phyloP scores from a whole-genome alignment of 30 jellyfish, hydroid and myxozoan genomes.

The Hydra vulgaris region DNA sequence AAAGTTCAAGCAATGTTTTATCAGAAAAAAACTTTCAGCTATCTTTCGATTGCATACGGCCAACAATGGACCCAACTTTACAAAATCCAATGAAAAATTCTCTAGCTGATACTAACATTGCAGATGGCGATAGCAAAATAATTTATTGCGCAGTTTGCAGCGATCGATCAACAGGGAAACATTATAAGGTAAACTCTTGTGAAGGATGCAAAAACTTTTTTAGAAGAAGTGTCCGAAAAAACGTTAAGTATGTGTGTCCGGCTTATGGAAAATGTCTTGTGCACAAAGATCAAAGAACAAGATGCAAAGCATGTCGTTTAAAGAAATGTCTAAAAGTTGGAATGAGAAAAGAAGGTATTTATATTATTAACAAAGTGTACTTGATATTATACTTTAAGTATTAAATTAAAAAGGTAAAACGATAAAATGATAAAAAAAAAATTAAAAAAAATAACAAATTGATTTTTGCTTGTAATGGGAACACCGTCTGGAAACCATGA shows the following conservation, averaged over 20 bases:
- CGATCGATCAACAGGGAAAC: conserved; percentile 87
- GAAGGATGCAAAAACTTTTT: conserved; percentile 96
- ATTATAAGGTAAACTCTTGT: conserved; percentile 83
- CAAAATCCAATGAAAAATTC: neutral
- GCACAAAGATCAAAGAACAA: conserved; percentile 80
- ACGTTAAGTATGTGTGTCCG: conserved; percentile 76
- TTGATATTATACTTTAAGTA: neutral
- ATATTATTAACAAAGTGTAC: no score
- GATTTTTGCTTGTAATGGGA: no score
- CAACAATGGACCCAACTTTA: conserved; percentile 8
- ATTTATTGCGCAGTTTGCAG: conserved; percentile 70
- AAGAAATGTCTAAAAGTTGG: conserved; percentile 81
- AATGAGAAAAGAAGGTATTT: conserved; percentile 86
- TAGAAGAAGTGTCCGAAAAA: conserved; percentile 88
- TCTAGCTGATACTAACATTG: neutral
- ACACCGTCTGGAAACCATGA: no score
- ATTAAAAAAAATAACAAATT: no score
- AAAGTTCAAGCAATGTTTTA: neutral
- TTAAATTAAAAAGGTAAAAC: no score
- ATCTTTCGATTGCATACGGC: neutral
- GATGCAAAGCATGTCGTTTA: conserved; percentile 92
- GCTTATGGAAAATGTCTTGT: conserved; percentile 95
- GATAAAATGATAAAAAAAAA: no score
- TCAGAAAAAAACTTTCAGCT: neutral
- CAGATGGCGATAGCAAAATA: conserved; percentile 17